phyloP scores from a whole-genome alignment of 1,140 invertebrate genomes.

The Cepaea nemoralis region DNA sequence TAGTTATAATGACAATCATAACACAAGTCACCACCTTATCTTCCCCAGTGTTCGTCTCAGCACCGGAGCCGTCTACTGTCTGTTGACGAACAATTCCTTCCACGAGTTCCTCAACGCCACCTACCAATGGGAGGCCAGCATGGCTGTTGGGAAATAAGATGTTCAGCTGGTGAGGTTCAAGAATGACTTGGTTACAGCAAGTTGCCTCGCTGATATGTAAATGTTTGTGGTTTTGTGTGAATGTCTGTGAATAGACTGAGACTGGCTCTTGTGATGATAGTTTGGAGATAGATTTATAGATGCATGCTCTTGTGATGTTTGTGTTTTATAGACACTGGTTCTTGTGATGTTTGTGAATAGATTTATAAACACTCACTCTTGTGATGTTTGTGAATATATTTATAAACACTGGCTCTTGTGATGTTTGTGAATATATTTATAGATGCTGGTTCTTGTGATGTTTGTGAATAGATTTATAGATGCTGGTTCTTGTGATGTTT shows the following conservation, averaged over 20 bases:
- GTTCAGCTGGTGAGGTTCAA: no score
- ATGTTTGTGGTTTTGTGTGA: not conserved
- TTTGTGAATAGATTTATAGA: no score
- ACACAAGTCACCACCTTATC: no score
- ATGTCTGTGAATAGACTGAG: not conserved
- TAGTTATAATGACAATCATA: not conserved
- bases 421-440: no score
- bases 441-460: no score
- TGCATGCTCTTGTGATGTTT: not conserved
- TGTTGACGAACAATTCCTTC: not conserved
- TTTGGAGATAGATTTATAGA: not conserved
- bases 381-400: no score
- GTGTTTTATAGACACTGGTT: no score
- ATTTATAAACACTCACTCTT: no score
- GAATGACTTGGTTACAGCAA: no score
- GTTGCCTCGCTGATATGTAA: not conserved
- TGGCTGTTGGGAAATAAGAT: not conserved
- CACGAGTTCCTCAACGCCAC: constrained; percentile 11
- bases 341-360: no score
- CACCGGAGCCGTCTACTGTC: not conserved
- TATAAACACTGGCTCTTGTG: no score
- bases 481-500: no score
- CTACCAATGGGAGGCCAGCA: constrained; percentile 6
- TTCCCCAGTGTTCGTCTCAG: constrained; percentile 6
- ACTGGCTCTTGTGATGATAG: not conserved